Evolutionary conservation across 1,140 invertebrate species (phyloP), one percentile per base, ranked within the genome.

Genomic region (Melipona quadrifasciata): DNA sequence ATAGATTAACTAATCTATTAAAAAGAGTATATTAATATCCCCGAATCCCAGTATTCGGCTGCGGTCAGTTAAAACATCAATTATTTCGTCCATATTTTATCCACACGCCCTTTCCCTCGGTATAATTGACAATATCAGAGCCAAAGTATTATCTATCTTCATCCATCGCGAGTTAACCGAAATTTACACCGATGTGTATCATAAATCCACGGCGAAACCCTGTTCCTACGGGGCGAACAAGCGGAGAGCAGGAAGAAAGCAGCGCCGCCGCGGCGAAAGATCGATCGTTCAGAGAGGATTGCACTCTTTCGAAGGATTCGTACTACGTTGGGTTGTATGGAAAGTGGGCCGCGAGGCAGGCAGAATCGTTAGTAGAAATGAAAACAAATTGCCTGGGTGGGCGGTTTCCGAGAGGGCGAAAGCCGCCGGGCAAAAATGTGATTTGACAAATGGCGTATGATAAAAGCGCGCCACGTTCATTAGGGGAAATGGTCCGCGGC

Each of bases 351-450:
- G 79, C 67, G 78, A 57, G 76, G 64, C 72, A 55, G 80, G 84
- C 57, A 64, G 88, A 91, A 88, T 92, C 87, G 92, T 92, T 88
- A 88, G 76, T 70, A 91, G 89, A 91, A 92, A 92, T 93, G 90
- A 91, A 92, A 93, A 92, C 86, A 92, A 92, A 92, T 92, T 92
- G 92, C 90, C 72, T 47, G 80, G 86, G 75, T 65, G 86, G 87
- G 78, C 39, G 58, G 81, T 19, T 76, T 85, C 82, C 72, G 81
- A 85, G 77, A 68, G 84, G 39, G 19, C 71, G 80, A 86, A 5
- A 85, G 64, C 79, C 67, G 39, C 61, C 39, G 58, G 27, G 72
- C 51, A 67, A 80, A 85, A 83, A 72, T 80, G 65, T 68, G 86
- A 88, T 90, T 85, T 88, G 84, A 89, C 85, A 89, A 91, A 91